A percentile compares a stretch with the other conserved stretches of the same genome.
These are phyloP conservation scores for Megaptera novaeangliae DNA, from an alignment of 2,113 vertebrate genomes.

Conservation along the genomic window DNA sequence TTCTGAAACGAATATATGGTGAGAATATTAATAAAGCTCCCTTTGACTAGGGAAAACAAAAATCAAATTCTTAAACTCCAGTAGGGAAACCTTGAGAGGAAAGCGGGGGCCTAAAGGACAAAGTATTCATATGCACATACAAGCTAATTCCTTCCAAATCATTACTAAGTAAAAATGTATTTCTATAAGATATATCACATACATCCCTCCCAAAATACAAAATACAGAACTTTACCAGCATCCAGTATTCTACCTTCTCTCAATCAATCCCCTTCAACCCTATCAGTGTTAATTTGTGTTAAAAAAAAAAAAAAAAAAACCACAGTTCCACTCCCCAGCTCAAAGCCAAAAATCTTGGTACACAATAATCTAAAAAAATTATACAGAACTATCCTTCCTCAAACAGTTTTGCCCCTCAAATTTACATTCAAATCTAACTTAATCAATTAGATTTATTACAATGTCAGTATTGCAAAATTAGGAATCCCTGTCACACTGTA, in stretches of 20 bases:
- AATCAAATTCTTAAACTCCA: conserved; percentile 41
- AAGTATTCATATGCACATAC: not conserved
- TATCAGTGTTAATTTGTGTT: not conserved
- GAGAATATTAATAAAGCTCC: conserved; percentile 38
- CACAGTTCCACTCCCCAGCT: not conserved
- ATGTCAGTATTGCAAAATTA: conserved; percentile 15
- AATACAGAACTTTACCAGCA: conserved; percentile 27
- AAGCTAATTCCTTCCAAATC: not conserved
- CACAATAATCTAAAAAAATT: not conserved
- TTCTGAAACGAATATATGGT: conserved; percentile 22
- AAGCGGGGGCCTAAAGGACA: not conserved
- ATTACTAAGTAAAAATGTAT: conserved; percentile 7
- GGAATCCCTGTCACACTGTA: not conserved
- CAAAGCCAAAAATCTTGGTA: not conserved
- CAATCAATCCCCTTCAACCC: not conserved
- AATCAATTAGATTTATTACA: not conserved
- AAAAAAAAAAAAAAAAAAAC: not conserved
- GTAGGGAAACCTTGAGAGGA: not conserved
- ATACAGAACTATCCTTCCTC: not conserved
- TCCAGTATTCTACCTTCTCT: conserved; percentile 22
- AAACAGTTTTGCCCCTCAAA: not conserved
- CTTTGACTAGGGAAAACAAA: conserved; percentile 25
- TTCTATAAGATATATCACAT: conserved; percentile 20
- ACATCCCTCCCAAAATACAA: conserved; percentile 29
- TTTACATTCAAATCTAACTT: conserved; percentile 23